phyloP scores from a whole-genome alignment of 2,113 vertebrate genomes.

The Bucco capensis region DNA sequence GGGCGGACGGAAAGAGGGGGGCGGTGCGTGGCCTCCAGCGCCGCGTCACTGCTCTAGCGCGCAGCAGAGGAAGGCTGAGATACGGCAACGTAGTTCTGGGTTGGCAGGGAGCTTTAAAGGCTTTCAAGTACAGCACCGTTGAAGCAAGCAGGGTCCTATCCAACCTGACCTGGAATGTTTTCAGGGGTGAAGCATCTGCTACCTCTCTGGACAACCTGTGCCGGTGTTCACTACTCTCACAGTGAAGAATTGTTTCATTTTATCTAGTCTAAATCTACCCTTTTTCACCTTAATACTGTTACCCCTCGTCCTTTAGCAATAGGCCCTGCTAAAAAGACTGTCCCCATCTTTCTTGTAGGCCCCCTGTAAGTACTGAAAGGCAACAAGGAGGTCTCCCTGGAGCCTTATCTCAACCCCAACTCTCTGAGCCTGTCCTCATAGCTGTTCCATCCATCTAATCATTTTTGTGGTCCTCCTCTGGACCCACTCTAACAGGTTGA shows the following conservation, averaged over 20 bases:
- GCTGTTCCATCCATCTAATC: not conserved
- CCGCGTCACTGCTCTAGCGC: not conserved
- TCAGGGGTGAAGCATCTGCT: too few species aligned
- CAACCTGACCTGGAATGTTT: too few species aligned
- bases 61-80: too few species aligned
- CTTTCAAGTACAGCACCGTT: not conserved
- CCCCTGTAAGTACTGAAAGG: not conserved
- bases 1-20: fast-evolving
- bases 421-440: not conserved
- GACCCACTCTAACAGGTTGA: not conserved
- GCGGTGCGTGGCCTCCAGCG: not conserved
- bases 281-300: not conserved
- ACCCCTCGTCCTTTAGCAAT: not conserved
- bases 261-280: not conserved
- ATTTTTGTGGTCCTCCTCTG: not conserved
- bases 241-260: not conserved
- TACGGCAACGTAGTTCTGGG: too few species aligned
- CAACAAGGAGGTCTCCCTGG: not conserved
- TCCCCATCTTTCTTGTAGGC: not conserved
- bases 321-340: too few species aligned
- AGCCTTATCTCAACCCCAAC: not conserved
- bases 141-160: not conserved
- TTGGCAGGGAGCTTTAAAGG: not conserved
- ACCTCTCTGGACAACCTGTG: too few species aligned
- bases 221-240: not conserved